Percentiles rank a stretch among this genome's conserved stretches.
These are phyloP conservation scores for Escarpia spicata DNA, from an alignment of 2,888 invertebrate species.

Conservation along the genomic window DNA sequence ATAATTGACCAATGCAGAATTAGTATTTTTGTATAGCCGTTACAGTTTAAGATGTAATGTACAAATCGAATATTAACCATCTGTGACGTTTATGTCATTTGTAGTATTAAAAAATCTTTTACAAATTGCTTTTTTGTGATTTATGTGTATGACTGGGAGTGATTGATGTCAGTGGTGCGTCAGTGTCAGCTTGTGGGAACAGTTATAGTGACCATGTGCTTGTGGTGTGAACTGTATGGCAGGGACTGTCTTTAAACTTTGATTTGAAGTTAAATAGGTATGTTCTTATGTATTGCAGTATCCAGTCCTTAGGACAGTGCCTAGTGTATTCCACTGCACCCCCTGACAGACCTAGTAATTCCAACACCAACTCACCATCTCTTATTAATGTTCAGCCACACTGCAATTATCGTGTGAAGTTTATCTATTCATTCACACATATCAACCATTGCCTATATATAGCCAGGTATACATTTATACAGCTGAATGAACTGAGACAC, in stretches of 20 bases:
- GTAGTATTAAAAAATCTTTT: not conserved
- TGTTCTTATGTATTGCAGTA: too few relatives aligned
- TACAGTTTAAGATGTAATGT: constrained; percentile 1
- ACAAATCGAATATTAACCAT: not conserved
- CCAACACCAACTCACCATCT: too few relatives aligned
- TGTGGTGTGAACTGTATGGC: not conserved
- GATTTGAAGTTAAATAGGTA: not conserved
- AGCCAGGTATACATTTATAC: too few relatives aligned
- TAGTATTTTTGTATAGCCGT: not conserved
- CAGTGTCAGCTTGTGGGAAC: not conserved
- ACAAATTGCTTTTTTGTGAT: not conserved
- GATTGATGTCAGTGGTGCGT: not conserved
- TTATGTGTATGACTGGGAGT: not conserved
- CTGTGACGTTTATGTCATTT: not conserved
- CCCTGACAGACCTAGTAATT: too few relatives aligned
- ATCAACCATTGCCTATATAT: too few relatives aligned
- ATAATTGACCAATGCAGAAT: not conserved
- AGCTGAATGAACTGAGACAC: too few relatives aligned
- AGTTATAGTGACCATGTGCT: not conserved
- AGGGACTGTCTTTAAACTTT: not conserved
- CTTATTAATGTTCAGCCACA: too few relatives aligned
- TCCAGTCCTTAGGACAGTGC: too few relatives aligned
- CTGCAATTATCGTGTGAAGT: too few relatives aligned
- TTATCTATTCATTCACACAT: too few relatives aligned
- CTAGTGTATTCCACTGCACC: too few relatives aligned